Evolutionary conservation across 2,888 invertebrate species (phyloP).

Genomic region (Caenorhabditis sp.): DNA sequence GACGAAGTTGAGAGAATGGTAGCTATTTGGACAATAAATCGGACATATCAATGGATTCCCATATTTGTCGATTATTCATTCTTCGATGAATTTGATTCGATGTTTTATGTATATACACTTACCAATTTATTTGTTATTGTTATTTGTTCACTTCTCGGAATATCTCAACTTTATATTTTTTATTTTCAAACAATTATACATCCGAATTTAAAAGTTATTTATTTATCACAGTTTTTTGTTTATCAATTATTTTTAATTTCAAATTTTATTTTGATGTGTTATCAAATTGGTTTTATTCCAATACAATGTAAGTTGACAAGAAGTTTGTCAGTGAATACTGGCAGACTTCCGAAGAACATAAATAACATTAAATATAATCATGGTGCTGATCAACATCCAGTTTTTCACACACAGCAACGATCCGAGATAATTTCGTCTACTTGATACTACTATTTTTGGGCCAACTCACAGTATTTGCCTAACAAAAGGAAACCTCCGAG

Average conservation of each 20-base stretch:
- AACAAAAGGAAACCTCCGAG: too few relatives aligned
- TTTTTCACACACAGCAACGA: too few relatives aligned
- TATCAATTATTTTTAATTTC: not conserved
- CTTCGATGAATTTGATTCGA: not conserved
- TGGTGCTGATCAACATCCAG: too few relatives aligned
- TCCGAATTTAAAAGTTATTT: not conserved
- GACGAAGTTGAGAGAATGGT: not conserved
- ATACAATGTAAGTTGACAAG: slow-evolving; percentile 1
- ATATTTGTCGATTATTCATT: slow-evolving; percentile 7
- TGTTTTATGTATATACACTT: not conserved
- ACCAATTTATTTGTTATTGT: not conserved
- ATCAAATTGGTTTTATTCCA: not conserved
- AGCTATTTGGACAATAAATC: not conserved
- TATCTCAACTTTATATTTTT: not conserved
- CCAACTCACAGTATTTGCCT: too few relatives aligned
- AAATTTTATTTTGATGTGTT: not conserved
- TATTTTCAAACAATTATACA: not conserved
- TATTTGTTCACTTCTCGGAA: not conserved
- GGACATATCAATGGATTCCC: slow-evolving; percentile 1
- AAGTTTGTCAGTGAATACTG: too few relatives aligned
- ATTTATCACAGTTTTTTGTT: not conserved
- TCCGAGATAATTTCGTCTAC: too few relatives aligned
- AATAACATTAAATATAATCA: too few relatives aligned
- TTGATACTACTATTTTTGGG: too few relatives aligned
- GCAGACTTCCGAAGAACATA: too few relatives aligned